phyloP scores from a whole-genome alignment of 1,140 invertebrate genomes.

The Mesaphorura yosii region DNA sequence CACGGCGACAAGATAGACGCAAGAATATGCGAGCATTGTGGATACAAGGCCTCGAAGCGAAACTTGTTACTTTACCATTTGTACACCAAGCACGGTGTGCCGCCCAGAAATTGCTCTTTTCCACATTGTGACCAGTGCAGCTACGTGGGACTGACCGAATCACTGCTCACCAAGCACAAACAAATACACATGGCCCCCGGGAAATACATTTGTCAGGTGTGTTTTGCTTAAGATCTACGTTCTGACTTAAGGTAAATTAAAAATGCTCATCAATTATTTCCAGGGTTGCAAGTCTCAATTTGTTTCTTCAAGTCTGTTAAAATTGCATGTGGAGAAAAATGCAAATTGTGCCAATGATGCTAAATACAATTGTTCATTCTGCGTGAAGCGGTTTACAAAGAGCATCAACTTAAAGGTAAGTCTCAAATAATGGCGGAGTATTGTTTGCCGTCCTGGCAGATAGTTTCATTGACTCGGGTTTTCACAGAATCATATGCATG shows the following conservation, averaged over 20 bases:
- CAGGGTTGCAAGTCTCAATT: constrained; percentile 44
- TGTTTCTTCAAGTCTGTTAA: constrained; percentile 39
- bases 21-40: constrained; percentile 71
- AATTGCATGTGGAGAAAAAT: constrained; percentile 38
- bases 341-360: constrained; percentile 28
- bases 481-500: constrained; percentile 47
- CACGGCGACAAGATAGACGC: constrained; percentile 67
- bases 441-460: too few species aligned
- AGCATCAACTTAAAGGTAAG: constrained; percentile 47
- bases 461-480: too few species aligned
- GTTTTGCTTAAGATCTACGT: background rate
- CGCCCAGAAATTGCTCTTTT: constrained; percentile 53
- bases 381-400: constrained; percentile 50
- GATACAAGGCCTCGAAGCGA: constrained; percentile 58
- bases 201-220: constrained; percentile 31
- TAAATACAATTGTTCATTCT: constrained; percentile 47
- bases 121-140: constrained; percentile 62
- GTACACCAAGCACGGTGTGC: constrained; percentile 65
- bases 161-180: constrained; percentile 49
- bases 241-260: background rate
- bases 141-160: constrained; percentile 58
- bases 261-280: constrained; percentile 34
- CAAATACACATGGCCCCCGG: constrained; percentile 33
- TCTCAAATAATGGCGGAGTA: background rate
- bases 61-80: constrained; percentile 67